Evolutionary conservation across 2,888 invertebrate species (phyloP).

Genomic region (Acanthoscelides obtectus): DNA sequence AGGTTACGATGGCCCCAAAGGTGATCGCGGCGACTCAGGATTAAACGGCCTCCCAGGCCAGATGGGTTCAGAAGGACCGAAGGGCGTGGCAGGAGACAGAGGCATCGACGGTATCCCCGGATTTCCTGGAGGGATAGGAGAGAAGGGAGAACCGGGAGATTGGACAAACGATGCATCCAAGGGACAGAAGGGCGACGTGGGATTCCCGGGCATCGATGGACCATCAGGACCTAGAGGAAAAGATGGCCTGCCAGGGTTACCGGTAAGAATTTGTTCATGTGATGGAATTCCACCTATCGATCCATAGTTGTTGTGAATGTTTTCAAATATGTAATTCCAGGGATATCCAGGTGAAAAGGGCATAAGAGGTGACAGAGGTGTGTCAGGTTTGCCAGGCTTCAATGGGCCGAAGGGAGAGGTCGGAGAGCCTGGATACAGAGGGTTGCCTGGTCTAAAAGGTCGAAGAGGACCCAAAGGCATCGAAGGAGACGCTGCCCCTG

Average conservation of each 20-base stretch:
- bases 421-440: constrained; percentile 50
- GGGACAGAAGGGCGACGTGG: constrained; percentile 61
- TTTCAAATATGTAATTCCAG: background rate
- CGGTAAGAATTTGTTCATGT: constrained; percentile 28
- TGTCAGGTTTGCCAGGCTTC: constrained; percentile 46
- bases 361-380: constrained; percentile 50
- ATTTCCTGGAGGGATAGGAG: constrained; percentile 41
- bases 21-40: constrained; percentile 53
- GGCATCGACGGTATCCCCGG: constrained; percentile 52
- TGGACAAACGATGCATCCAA: constrained; percentile 54
- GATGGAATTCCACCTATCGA: constrained; percentile 33
- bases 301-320: too few species aligned
- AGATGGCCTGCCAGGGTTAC: constrained; percentile 50
- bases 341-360: constrained; percentile 6
- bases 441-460: constrained; percentile 39
- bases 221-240: constrained; percentile 59
- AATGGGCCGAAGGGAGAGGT: constrained; percentile 49
- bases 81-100: constrained; percentile 46
- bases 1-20: constrained; percentile 54
- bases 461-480: constrained; percentile 48
- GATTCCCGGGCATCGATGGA: constrained; percentile 63
- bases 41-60: constrained; percentile 45
- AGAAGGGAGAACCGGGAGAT: constrained; percentile 47
- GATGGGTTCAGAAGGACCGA: constrained; percentile 41
- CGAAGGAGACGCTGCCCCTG: constrained; percentile 65